Evolutionary conservation across 1,140 invertebrate genomes (phyloP).

Genomic region (Musca vetustissima): DNA sequence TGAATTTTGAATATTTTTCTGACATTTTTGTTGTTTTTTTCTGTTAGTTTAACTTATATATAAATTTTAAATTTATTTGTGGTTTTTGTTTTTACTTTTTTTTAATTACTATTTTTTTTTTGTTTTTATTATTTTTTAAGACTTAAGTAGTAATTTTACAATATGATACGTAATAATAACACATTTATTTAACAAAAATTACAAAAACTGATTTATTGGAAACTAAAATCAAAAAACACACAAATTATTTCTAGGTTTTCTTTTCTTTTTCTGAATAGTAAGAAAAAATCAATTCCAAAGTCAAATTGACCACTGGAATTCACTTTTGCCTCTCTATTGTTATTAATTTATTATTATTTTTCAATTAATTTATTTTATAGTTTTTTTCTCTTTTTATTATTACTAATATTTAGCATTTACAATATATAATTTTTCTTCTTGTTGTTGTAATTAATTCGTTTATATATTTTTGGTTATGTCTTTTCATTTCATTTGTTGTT

Average conservation of each 20-base stretch:
- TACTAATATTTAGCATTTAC: too few relatives aligned
- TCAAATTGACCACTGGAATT: not conserved
- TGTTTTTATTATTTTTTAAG: not conserved
- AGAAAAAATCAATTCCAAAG: not conserved
- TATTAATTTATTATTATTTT: not conserved
- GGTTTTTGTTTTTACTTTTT: not conserved
- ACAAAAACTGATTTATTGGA: not conserved
- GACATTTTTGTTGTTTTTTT: not conserved
- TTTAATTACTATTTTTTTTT: not conserved
- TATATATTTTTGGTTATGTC: not conserved
- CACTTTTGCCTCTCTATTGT: too few relatives aligned
- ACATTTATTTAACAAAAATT: constrained; percentile 20
- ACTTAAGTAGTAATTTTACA: constrained; percentile 19
- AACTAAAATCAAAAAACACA: too few relatives aligned
- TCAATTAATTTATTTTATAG: not conserved
- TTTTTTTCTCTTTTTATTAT: not conserved
- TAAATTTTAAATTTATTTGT: constrained; percentile 3
- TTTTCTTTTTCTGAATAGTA: not conserved
- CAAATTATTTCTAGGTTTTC: too few relatives aligned
- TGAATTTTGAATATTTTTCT: not conserved
- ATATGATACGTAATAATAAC: constrained; percentile 19
- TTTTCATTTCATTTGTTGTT: not conserved
- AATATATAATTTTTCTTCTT: too few relatives aligned
- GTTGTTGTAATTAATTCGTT: constrained; percentile 7
- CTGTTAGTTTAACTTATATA: not conserved